Conservation (phyloP, 2,113 vertebrate genomes). For the Dipodomys merriami region DNA sequence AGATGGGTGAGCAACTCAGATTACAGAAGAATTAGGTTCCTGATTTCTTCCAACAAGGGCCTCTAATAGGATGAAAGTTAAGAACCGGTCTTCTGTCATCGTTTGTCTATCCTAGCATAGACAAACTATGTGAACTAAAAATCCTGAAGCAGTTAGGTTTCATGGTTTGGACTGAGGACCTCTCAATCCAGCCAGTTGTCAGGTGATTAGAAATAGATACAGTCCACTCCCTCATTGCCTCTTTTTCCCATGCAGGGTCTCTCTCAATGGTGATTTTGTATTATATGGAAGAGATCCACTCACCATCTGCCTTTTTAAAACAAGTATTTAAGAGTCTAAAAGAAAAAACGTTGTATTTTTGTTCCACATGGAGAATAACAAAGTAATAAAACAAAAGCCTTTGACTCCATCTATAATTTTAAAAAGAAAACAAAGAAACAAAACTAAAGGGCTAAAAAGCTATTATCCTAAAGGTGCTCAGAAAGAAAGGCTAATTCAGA, state of each 20-base stretch:
- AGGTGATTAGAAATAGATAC: background rate
- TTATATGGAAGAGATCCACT: too few relatives aligned
- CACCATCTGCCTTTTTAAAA: background rate
- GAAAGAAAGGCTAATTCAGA: background rate
- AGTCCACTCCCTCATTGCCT: too few relatives aligned
- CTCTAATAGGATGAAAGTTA: background rate
- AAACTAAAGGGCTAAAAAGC: slow-evolving; percentile 8
- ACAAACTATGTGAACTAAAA: background rate
- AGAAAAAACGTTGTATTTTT: background rate
- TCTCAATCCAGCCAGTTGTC: background rate
- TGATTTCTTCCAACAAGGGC: slow-evolving; percentile 17
- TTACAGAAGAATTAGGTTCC: background rate
- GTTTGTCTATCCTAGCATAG: background rate
- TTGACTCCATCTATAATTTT: background rate
- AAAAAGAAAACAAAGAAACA: slow-evolving; percentile 34
- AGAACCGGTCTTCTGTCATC: background rate
- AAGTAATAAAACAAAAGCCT: slow-evolving; percentile 22
- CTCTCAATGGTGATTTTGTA: background rate
- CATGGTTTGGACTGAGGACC: rapidly evolving
- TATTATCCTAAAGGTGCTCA: background rate
- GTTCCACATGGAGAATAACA: background rate
- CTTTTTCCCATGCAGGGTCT: background rate
- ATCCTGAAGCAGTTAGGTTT: background rate
- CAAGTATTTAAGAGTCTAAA: background rate
- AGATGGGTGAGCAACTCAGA: background rate